Evolutionary conservation across 2,797 vertebrate species (phyloP).

Genomic region (Falco berigora): DNA sequence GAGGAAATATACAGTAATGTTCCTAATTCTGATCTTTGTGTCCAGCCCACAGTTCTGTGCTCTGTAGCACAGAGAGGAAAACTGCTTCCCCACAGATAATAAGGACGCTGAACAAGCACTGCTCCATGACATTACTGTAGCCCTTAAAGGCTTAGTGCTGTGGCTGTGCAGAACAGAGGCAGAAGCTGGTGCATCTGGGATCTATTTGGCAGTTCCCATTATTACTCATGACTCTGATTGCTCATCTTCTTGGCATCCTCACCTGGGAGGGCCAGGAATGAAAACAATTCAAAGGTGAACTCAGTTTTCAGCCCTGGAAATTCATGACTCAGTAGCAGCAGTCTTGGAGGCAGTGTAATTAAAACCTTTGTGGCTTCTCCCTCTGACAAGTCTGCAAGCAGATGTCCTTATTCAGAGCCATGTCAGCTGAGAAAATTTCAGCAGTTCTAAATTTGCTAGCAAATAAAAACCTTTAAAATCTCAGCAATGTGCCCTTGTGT

Average conservation of each 20-base stretch:
- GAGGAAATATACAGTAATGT: background rate
- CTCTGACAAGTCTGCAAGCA: background rate
- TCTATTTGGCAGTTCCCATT: conserved; percentile 1
- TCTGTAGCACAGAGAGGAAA: background rate
- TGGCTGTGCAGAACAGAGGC: background rate
- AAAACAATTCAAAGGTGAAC: background rate
- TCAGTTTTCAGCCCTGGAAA: background rate
- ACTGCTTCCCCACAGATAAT: background rate
- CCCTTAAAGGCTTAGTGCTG: background rate
- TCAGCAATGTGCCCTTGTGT: background rate
- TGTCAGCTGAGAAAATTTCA: background rate
- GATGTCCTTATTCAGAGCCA: background rate
- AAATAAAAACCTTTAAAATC: background rate
- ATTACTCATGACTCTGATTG: background rate
- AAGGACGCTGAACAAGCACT: background rate
- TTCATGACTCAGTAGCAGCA: background rate
- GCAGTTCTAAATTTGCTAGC: background rate
- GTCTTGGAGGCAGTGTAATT: background rate
- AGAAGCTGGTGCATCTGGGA: background rate
- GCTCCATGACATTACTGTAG: background rate
- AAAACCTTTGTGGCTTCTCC: background rate
- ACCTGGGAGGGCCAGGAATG: background rate
- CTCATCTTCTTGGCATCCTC: background rate
- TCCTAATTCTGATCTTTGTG: background rate
- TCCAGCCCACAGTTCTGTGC: background rate